Base-by-base conservation (phyloP, 2,888 invertebrate species). In the Cosmopolites sordidus region DNA sequence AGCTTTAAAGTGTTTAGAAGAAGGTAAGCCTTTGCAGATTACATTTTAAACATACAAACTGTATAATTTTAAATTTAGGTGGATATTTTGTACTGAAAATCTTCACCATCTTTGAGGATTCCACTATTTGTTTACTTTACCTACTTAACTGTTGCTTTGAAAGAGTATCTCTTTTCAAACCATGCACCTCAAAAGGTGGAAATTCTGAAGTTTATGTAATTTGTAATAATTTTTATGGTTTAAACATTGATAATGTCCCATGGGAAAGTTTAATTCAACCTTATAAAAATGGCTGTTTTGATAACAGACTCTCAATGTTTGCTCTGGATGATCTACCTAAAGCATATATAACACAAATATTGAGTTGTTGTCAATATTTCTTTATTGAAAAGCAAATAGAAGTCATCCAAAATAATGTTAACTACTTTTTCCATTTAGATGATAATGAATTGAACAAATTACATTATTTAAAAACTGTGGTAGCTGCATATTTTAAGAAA, bases 181-280 rank as follows among this genome's bases (percentile, higher is more conserved):
- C 97, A 0, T 86, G 84, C 1, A 90, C 92, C 0, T 96, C 96
- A n/a, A 91, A 92, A 68, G 86, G 89, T 66, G 96, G 96, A 5
- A 97, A 97, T 73, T 96, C 96, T 0, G 97, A 97, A 74, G 83
- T 90, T 0, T 97, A 97, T 68, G 80, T 93, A 0, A 76, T 96
- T 18, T 90, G 89, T 64, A 69, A 83, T 17, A 76, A 77, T 16
- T 89, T 80, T 66, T 77, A 77, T 61, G 83, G 83, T 1, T 64
- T 62, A 11, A 60, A 73, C 4, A 12, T 48, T n/a, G 33, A 68
- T 16, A 42, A 51, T 11, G 17, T 56, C 4, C 51, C 71, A 22
- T 70, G 68, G 68, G 48, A 62, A 2, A 42, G 59, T 1, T 69
- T 86, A 1, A 71, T 75, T 61, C 64, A 42, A 68, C 74, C 63